Conservation (phyloP, 92 coral and sea anemone genomes). For the Epizoanthus rinbou region DNA sequence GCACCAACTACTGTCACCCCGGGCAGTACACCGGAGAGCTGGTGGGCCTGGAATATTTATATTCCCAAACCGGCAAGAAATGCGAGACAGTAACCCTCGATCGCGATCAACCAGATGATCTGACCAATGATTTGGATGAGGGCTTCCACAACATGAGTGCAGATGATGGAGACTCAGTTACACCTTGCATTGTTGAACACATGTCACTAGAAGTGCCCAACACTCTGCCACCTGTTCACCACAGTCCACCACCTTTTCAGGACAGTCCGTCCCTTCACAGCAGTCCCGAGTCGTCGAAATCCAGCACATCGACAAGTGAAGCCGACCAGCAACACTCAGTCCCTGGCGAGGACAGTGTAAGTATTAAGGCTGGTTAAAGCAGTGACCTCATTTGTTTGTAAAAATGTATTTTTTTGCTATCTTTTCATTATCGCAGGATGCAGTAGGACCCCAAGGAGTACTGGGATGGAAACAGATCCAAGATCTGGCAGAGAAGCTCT, state of each 20-base stretch:
- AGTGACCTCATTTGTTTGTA: not conserved
- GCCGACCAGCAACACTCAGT: not conserved
- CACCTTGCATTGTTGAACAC: not conserved
- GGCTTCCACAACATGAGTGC: constrained; percentile 1
- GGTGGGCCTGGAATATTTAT: constrained; percentile 25
- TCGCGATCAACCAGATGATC: constrained; percentile 21
- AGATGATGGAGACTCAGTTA: constrained; percentile 7
- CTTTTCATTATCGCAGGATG: not conserved
- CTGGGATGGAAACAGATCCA: constrained; percentile 11
- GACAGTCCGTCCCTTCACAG: too few relatives aligned
- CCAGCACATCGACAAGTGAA: not conserved
- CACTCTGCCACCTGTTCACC: not conserved
- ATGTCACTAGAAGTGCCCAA: not conserved
- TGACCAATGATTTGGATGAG: constrained; percentile 21
- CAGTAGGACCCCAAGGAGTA: constrained; percentile 31
- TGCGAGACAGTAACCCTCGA: constrained; percentile 3
- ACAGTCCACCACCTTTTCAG: too few relatives aligned
- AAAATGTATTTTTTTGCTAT: not conserved
- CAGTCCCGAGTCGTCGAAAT: not conserved
- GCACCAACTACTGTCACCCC: not conserved
- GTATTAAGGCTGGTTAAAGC: not conserved
- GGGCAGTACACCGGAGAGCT: constrained; percentile 26
- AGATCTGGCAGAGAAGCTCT: constrained; percentile 25
- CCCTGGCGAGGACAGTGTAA: not conserved
- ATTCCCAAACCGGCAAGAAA: constrained; percentile 28